Percentiles rank a stretch among this genome's conserved stretches.
Conservation (phyloP, 2,888 invertebrate species). For the Ochropleura plecta region DNA sequence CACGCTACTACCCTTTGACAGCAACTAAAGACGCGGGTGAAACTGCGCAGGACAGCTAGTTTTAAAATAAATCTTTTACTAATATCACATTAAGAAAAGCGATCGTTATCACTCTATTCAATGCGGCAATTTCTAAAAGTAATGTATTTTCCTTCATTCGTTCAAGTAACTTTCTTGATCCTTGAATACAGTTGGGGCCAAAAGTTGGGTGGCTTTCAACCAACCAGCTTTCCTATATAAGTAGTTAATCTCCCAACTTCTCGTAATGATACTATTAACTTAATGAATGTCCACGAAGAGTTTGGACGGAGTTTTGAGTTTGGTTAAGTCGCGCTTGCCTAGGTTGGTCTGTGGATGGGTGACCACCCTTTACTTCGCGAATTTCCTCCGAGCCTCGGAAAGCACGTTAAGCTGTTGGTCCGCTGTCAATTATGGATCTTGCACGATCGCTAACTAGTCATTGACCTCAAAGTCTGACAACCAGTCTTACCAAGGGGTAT, state of each 20-base stretch:
- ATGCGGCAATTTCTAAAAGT: conserved; percentile 11
- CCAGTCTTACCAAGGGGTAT: too few relatives aligned
- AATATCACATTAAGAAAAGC: conserved; percentile 4
- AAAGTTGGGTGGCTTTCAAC: conserved; percentile 36
- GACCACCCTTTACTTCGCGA: too few relatives aligned
- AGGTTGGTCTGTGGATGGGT: too few relatives aligned
- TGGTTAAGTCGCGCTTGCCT: too few relatives aligned
- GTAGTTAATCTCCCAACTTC: neutral
- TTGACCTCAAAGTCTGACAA: too few relatives aligned
- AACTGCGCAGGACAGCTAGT: neutral
- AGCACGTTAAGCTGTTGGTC: too few relatives aligned
- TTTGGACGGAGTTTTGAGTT: neutral
- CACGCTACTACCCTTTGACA: too few relatives aligned
- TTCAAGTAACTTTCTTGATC: neutral
- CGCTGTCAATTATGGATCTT: too few relatives aligned
- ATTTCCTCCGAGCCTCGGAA: too few relatives aligned
- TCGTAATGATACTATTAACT: conserved; percentile 29
- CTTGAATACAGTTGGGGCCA: conserved; percentile 13
- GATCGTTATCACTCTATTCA: conserved; percentile 10
- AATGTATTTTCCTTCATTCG: conserved; percentile 6
- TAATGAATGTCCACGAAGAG: conserved; percentile 11
- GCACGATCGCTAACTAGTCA: too few relatives aligned
- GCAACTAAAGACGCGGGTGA: neutral
- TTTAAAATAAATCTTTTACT: conserved; percentile 14
- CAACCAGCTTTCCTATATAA: conserved; percentile 1